phyloP scores from a whole-genome alignment of 1,140 invertebrate species.

The Rhysida immarginata region DNA sequence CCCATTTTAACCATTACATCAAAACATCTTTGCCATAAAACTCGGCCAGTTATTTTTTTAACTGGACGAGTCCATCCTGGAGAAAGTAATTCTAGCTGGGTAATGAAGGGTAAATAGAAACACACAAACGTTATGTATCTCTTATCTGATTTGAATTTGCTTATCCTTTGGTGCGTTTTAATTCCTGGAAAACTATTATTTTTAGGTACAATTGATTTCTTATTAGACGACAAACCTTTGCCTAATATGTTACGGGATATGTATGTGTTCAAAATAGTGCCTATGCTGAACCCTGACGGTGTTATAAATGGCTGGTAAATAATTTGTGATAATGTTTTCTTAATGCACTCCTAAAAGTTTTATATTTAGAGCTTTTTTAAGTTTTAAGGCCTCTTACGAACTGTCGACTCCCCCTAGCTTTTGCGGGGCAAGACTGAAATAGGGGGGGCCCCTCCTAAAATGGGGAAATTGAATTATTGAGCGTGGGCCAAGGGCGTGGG shows the following conservation, averaged over 20 bases:
- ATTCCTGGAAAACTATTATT: no score
- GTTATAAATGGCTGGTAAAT: constrained; percentile 81
- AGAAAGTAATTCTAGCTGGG: constrained; percentile 76
- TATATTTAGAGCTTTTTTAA: no score
- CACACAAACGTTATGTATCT: no score
- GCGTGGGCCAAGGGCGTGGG: no score
- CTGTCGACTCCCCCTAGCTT: no score
- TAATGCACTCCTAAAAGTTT: not conserved
- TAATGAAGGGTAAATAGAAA: constrained; percentile 67
- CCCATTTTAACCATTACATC: constrained; percentile 62
- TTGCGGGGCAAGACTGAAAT: no score
- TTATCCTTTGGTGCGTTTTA: no score
- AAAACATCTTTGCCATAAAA: constrained; percentile 27
- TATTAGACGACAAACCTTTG: constrained; percentile 41
- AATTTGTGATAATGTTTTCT: constrained; percentile 15
- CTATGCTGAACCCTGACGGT: constrained; percentile 90
- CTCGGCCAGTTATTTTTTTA: constrained; percentile 66
- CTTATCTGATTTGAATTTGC: no score
- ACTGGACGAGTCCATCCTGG: constrained; percentile 74
- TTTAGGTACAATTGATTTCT: constrained; percentile 43
- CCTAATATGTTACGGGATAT: constrained; percentile 64
- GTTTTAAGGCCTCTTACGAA: no score
- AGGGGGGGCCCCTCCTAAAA: no score
- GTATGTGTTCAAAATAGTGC: constrained; percentile 90
- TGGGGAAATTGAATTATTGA: no score